phyloP scores from a whole-genome alignment of 2,888 invertebrate species.

The Lithodes maja region DNA sequence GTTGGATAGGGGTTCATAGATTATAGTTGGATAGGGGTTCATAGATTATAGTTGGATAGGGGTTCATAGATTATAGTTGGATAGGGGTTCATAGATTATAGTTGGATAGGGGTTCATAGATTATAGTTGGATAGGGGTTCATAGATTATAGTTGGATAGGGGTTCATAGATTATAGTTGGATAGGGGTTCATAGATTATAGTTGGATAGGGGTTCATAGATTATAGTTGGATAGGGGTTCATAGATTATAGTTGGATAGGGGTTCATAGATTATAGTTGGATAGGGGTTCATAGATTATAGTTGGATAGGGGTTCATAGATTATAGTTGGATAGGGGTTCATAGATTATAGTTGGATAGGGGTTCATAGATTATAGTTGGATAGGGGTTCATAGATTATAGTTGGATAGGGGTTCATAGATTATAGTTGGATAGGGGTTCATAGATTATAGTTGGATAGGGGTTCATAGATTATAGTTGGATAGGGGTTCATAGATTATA shows the following conservation, averaged over 20 bases:
- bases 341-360: background rate
- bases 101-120: background rate
- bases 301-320: background rate
- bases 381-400: background rate
- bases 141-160: background rate
- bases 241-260: background rate
- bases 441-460: background rate
- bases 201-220: background rate
- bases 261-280: background rate
- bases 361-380: background rate
- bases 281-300: background rate
- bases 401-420: background rate
- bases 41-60: background rate
- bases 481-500: background rate
- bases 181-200: background rate
- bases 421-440: background rate
- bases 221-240: background rate
- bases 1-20: background rate
- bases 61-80: background rate
- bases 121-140: background rate
- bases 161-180: background rate
- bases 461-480: background rate
- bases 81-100: background rate
- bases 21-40: background rate
- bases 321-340: background rate